Conservation (phyloP, 2,113 vertebrate species). For the Nerophis lumbriciformis region DNA sequence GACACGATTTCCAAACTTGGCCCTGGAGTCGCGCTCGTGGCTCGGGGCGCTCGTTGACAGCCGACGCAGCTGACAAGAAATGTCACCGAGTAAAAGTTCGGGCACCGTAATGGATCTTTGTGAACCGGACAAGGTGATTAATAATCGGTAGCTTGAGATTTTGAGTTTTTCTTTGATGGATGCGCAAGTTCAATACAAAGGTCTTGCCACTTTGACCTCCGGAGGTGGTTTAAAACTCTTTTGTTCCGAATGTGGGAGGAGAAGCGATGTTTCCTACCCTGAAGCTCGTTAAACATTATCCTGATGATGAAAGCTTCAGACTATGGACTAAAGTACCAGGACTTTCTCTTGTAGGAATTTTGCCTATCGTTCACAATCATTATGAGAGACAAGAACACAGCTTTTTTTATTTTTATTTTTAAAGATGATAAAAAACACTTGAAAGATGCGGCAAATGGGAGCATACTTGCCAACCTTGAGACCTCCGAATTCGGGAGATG, state of each 20-base stretch:
- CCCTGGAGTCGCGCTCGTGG: slow-evolving; percentile 68
- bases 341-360: not conserved
- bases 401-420: too few relatives aligned
- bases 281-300: slow-evolving; percentile 1
- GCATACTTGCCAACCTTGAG: too few relatives aligned
- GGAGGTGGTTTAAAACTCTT: not conserved
- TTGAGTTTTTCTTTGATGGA: not conserved
- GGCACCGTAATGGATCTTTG: slow-evolving; percentile 68
- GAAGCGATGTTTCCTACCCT: not conserved
- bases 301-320: not conserved
- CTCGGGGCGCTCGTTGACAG: slow-evolving; percentile 75
- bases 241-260: not conserved
- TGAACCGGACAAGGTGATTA: slow-evolving; percentile 25
- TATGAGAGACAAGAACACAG: too few relatives aligned
- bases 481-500: too few relatives aligned
- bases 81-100: slow-evolving; percentile 79
- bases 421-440: too few relatives aligned
- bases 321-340: not conserved
- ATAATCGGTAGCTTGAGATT: not conserved
- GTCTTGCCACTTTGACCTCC: not conserved
- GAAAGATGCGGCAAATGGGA: too few relatives aligned
- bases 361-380: too few relatives aligned
- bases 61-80: slow-evolving; percentile 65
- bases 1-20: slow-evolving; percentile 77
- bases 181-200: not conserved